Conservation (phyloP, 1,140 invertebrate species). For the Bombus confusus region DNA sequence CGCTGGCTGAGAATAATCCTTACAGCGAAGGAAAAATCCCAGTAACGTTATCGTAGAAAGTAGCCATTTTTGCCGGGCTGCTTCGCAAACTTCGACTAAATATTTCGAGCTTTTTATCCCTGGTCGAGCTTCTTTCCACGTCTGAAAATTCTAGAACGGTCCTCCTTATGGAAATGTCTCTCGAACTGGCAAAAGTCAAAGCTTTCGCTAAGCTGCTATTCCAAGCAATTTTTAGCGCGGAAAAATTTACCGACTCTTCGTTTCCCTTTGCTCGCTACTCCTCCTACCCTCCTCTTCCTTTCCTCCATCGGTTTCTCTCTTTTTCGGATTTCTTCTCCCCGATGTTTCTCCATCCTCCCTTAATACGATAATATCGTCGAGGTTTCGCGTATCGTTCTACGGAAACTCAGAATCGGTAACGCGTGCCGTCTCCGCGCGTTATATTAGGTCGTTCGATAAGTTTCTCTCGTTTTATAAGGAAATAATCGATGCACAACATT, state of each 20-base stretch:
- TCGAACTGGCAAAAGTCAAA: constrained; percentile 25
- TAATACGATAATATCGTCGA: constrained; percentile 3
- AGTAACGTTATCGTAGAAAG: constrained; percentile 16
- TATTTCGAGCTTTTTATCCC: constrained; percentile 40
- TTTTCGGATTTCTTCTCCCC: background rate
- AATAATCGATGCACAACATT: no score
- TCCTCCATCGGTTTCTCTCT: background rate
- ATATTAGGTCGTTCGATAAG: no score
- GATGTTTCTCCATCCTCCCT: constrained; percentile 2
- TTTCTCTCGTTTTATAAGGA: no score
- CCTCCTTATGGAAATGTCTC: constrained; percentile 46
- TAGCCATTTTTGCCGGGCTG: constrained; percentile 17
- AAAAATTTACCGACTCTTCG: constrained; percentile 51
- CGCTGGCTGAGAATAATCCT: background rate
- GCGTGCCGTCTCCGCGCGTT: no score
- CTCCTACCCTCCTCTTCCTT: background rate
- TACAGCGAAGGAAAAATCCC: constrained; percentile 10
- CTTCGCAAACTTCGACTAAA: constrained; percentile 12
- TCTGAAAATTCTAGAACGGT: constrained; percentile 43
- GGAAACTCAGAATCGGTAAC: background rate
- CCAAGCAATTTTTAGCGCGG: constrained; percentile 52
- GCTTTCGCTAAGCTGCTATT: constrained; percentile 41
- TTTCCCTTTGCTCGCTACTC: constrained; percentile 16
- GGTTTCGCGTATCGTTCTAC: background rate
- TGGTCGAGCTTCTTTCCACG: constrained; percentile 13